These are phyloP conservation scores for Hydrotaea diabolus DNA, from an alignment of 2,888 invertebrate genomes.

Conservation along the genomic window DNA sequence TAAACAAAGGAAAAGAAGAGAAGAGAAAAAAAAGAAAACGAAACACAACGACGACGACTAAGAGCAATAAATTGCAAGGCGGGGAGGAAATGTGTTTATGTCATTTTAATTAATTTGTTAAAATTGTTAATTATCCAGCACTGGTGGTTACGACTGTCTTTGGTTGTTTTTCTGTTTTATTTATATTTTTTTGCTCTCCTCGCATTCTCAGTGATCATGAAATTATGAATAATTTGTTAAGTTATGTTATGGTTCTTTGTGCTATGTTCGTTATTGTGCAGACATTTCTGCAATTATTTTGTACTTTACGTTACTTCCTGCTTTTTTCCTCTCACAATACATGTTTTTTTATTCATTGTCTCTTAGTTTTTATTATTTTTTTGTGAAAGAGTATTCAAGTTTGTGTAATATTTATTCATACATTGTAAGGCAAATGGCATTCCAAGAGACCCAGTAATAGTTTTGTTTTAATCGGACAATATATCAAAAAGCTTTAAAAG, in stretches of 20 bases:
- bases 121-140: slow-evolving; percentile 47
- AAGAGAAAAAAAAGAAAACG: too few species aligned
- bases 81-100: slow-evolving; percentile 44
- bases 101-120: slow-evolving; percentile 57
- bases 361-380: too few species aligned
- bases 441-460: neutral
- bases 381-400: too few species aligned
- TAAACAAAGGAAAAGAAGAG: neutral
- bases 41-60: too few species aligned
- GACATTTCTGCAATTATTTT: slow-evolving; percentile 46
- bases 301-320: slow-evolving; percentile 56
- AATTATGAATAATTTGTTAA: slow-evolving; percentile 13
- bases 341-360: neutral
- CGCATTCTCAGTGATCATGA: neutral
- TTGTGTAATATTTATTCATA: slow-evolving; percentile 7
- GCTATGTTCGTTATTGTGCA: neutral
- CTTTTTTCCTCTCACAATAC: too few species aligned
- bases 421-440: neutral
- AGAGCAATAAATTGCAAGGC: neutral
- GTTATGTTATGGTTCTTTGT: neutral
- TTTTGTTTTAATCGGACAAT: too few species aligned
- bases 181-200: neutral
- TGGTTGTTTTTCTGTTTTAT: neutral
- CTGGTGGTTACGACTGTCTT: neutral
- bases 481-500: too few species aligned